These are phyloP conservation scores for Sesia apiformis DNA, from an alignment of 2,888 invertebrate species.

Conservation along the genomic window DNA sequence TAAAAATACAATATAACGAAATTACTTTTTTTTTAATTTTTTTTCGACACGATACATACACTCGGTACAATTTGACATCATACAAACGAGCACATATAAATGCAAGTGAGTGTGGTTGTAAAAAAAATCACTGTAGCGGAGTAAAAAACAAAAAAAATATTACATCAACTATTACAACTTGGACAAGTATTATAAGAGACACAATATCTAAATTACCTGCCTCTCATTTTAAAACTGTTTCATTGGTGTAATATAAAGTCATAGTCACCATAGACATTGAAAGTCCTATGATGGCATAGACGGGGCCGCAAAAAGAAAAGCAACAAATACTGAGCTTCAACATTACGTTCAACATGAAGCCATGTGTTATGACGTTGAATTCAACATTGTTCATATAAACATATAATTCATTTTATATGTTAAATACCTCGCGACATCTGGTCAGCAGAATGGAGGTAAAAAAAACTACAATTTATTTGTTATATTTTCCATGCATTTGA, in stretches of 20 bases:
- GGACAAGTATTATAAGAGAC: not conserved
- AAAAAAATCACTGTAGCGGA: conserved; percentile 53
- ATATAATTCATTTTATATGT: conserved; percentile 1
- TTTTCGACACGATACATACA: conserved; percentile 6
- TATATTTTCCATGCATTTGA: conserved; percentile 14
- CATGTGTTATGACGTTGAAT: conserved; percentile 5
- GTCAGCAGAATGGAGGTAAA: conserved; percentile 32
- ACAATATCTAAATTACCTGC: not conserved
- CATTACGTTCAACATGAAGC: not conserved
- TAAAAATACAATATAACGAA: conserved; percentile 12
- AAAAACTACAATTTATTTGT: conserved; percentile 4
- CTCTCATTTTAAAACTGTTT: conserved; percentile 1
- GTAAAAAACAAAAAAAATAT: conserved; percentile 17
- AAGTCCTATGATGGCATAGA: conserved; percentile 40
- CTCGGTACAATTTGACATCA: conserved; percentile 11
- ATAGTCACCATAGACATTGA: conserved; percentile 45
- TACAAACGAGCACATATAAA: conserved; percentile 46
- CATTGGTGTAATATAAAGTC: conserved; percentile 8
- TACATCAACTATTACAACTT: not conserved
- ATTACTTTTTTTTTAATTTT: conserved; percentile 10
- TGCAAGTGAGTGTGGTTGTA: conserved; percentile 73
- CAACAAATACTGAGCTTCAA: not conserved
- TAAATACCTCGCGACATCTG: conserved; percentile 19
- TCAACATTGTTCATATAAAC: not conserved
- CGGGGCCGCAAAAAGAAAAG: conserved; percentile 5